Percentiles rank a stretch among this genome's conserved stretches.
phyloP scores from a whole-genome alignment of 1,140 invertebrate species.

The Hyles vespertilio region DNA sequence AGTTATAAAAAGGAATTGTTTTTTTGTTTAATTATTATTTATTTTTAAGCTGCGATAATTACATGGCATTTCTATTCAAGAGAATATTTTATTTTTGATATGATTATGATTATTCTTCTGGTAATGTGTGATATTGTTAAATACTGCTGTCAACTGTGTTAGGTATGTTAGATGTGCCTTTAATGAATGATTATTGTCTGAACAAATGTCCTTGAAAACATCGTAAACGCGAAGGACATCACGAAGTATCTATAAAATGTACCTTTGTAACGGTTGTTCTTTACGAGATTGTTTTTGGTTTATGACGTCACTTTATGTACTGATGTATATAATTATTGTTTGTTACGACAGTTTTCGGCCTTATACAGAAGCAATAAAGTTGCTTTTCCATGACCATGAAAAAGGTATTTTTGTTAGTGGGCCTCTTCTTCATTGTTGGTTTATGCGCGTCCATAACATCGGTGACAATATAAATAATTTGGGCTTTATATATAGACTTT shows the following conservation, averaged over 20 bases:
- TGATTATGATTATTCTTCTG: too few species aligned
- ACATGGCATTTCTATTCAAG: too few species aligned
- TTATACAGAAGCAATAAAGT: constrained; percentile 26
- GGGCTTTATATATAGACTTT: too few species aligned
- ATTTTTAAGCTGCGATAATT: too few species aligned
- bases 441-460: constrained; percentile 43
- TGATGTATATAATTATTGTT: constrained; percentile 17
- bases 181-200: not conserved
- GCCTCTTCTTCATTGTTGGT: constrained; percentile 32
- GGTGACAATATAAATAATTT: too few species aligned
- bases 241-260: constrained; percentile 10
- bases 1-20: too few species aligned
- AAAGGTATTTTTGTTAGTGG: constrained; percentile 29
- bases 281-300: constrained; percentile 28
- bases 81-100: too few species aligned
- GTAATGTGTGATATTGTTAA: too few species aligned
- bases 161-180: not conserved
- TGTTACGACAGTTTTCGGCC: constrained; percentile 18
- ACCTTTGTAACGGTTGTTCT: constrained; percentile 20
- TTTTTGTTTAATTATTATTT: too few species aligned
- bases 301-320: constrained; percentile 21
- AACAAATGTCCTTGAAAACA: not conserved
- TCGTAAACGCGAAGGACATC: constrained; percentile 6
- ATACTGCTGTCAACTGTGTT: not conserved
- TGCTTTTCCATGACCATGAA: constrained; percentile 36